Evolutionary conservation across 2,888 invertebrate species (phyloP).

Genomic region (Lycocerus yunnanus): DNA sequence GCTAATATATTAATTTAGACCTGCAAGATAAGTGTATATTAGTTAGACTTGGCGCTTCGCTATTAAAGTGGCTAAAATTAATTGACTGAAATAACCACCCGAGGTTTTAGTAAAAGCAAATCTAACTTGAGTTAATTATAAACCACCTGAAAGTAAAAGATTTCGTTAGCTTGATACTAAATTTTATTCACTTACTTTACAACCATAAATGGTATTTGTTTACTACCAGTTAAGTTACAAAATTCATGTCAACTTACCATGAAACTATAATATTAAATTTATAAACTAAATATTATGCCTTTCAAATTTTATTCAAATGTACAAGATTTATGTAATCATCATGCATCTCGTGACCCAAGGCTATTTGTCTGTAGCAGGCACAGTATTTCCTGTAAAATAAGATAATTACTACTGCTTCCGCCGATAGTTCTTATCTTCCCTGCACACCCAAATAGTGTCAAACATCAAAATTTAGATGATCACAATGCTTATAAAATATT

Average conservation of each 20-base stretch:
- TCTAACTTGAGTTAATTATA: not conserved
- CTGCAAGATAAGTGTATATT: not conserved
- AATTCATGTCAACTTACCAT: not conserved
- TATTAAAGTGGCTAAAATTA: not conserved
- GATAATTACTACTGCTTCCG: slow-evolving; percentile 32
- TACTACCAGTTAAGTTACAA: not conserved
- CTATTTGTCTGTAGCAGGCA: slow-evolving; percentile 24
- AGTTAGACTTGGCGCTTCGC: not conserved
- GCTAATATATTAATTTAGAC: not conserved
- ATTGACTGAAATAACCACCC: not conserved
- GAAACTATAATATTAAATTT: not conserved
- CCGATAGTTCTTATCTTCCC: slow-evolving; percentile 28
- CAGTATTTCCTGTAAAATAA: slow-evolving; percentile 27
- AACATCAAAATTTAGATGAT: slow-evolving; percentile 6
- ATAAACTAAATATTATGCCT: not conserved
- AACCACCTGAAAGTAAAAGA: not conserved
- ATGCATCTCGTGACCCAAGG: slow-evolving; percentile 26
- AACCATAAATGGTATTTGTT: not conserved
- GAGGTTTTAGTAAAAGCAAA: not conserved
- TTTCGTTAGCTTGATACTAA: not conserved
- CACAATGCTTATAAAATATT: too few relatives aligned
- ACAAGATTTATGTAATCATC: slow-evolving; percentile 5
- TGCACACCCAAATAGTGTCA: slow-evolving; percentile 31
- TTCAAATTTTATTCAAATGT: not conserved
- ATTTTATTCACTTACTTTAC: not conserved